Percentiles rank a stretch among this genome's conserved stretches.
Conservation (phyloP, 2,888 invertebrate genomes). For the Zootermopsis nevadensis region DNA sequence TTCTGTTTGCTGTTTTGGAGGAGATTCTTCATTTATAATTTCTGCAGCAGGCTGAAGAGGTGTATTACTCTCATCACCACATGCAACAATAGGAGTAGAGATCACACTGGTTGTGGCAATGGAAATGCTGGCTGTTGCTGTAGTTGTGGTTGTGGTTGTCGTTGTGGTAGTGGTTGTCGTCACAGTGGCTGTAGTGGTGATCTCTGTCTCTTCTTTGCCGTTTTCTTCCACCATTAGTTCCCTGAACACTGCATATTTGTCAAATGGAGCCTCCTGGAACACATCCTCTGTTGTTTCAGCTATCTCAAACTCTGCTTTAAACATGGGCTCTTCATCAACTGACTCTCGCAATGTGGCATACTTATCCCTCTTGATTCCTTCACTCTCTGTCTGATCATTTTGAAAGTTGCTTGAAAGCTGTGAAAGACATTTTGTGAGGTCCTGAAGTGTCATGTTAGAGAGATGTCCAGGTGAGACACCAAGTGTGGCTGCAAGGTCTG, state of each 20-base stretch:
- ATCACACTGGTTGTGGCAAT: not conserved
- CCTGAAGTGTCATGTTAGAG: constrained; percentile 87
- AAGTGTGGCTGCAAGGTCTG: constrained; percentile 79
- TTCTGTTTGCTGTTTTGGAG: constrained; percentile 62
- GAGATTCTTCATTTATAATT: constrained; percentile 61
- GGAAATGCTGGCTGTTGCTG: not conserved
- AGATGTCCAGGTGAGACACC: constrained; percentile 82
- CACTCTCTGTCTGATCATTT: constrained; percentile 59
- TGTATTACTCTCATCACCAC: constrained; percentile 64
- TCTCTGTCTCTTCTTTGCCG: constrained; percentile 53
- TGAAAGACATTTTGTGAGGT: constrained; percentile 83
- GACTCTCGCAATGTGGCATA: constrained; percentile 56
- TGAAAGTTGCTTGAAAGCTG: constrained; percentile 66
- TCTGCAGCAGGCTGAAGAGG: constrained; percentile 57
- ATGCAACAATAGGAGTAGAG: not conserved
- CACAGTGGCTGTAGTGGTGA: constrained; percentile 47
- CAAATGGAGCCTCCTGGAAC: constrained; percentile 70
- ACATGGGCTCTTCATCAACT: constrained; percentile 55
- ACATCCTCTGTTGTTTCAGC: constrained; percentile 55
- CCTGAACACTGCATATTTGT: constrained; percentile 88
- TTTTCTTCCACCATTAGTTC: constrained; percentile 81
- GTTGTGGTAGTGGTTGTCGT: not conserved
- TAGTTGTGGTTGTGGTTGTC: not conserved
- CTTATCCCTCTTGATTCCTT: constrained; percentile 55
- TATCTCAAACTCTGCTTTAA: constrained; percentile 73